phyloP scores from a whole-genome alignment of 2,113 vertebrate species.

The Anarhynchus alexandrinus region DNA sequence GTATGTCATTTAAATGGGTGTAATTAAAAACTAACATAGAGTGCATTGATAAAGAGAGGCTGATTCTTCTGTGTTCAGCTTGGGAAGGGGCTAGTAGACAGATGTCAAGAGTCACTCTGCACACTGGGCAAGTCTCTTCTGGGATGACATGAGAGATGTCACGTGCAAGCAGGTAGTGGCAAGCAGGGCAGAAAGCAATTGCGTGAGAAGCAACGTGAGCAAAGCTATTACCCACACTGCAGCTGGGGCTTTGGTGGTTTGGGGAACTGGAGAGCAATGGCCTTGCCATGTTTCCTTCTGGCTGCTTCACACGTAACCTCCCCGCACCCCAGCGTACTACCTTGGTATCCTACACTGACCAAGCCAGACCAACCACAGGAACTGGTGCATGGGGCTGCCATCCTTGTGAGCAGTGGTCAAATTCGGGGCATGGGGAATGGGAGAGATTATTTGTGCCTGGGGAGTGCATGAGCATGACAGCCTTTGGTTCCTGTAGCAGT shows the following conservation, averaged over 20 bases:
- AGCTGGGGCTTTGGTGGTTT: not conserved
- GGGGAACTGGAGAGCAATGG: not conserved
- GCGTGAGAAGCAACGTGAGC: rapidly evolving
- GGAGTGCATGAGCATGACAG: not conserved
- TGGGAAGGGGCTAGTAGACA: not conserved
- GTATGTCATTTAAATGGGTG: not conserved
- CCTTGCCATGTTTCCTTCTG: not conserved
- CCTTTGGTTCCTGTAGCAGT: not conserved
- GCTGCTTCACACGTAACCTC: not conserved
- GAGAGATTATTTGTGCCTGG: not conserved
- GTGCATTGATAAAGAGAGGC: not conserved
- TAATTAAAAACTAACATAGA: not conserved
- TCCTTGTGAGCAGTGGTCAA: not conserved
- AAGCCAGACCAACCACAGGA: not conserved
- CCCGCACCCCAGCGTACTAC: rapidly evolving
- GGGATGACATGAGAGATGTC: rapidly evolving
- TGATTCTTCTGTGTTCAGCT: not conserved
- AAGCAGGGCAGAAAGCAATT: not conserved
- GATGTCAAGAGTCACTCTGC: not conserved
- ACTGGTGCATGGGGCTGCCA: not conserved
- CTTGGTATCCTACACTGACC: not conserved
- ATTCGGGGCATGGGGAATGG: not conserved
- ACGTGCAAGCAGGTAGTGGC: not conserved
- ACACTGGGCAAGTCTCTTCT: not conserved
- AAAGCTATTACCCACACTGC: not conserved